A percentile compares a stretch with the other conserved stretches of the same genome.
phyloP scores from a whole-genome alignment of 2,113 vertebrate species.

The Ceyx cyanopectus region DNA sequence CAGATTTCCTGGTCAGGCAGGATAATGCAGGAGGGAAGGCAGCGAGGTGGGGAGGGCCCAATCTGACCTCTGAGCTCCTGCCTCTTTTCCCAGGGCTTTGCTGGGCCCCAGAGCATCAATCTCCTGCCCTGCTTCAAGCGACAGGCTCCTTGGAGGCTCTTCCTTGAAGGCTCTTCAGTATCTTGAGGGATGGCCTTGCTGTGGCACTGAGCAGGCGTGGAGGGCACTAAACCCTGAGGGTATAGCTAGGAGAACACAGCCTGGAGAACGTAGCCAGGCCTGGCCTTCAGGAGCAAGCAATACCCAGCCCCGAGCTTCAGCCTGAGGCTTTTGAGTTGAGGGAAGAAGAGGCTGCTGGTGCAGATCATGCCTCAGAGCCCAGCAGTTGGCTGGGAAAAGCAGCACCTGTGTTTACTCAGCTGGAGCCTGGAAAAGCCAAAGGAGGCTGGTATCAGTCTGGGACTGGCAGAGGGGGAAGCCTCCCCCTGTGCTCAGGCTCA shows the following conservation, averaged over 20 bases:
- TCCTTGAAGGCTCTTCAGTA: background rate
- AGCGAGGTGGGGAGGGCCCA: no score
- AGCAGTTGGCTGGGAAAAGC: background rate
- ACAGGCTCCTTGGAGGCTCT: background rate
- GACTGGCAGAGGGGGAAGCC: background rate
- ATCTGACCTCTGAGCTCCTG: background rate
- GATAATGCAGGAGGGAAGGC: background rate
- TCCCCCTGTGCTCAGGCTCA: background rate
- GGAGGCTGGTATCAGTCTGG: background rate
- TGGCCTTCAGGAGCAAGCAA: background rate
- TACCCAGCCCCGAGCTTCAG: background rate
- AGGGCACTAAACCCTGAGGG: background rate
- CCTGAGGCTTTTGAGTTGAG: background rate
- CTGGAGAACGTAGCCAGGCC: background rate
- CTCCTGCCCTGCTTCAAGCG: background rate
- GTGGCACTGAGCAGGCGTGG: background rate
- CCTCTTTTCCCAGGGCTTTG: background rate
- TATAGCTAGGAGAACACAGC: background rate
- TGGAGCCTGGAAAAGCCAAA: background rate
- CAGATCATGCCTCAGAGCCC: background rate
- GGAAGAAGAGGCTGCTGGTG: background rate
- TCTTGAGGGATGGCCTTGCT: accelerated
- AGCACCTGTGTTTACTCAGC: slow-evolving; percentile 40
- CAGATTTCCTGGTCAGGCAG: background rate
- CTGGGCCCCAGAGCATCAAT: background rate